A percentile compares a stretch with the other conserved stretches of the same genome.
Conservation (phyloP, 2,113 vertebrate species). For the Phalacrocorax pelagicus region DNA sequence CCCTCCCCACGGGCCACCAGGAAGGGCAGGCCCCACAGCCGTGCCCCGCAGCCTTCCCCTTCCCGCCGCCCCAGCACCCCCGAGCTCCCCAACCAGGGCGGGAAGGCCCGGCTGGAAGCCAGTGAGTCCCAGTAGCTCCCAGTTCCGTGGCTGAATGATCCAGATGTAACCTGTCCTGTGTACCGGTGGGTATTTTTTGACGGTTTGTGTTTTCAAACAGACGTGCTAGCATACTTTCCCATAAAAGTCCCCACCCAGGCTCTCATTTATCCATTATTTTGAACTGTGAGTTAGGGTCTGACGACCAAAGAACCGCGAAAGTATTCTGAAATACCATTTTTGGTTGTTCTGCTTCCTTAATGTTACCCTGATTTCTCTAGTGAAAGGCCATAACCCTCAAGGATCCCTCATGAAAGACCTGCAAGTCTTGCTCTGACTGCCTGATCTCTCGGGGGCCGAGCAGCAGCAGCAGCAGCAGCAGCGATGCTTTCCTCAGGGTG, state of each 20-base stretch:
- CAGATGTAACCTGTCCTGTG: accelerated
- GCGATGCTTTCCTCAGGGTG: background rate
- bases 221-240: background rate
- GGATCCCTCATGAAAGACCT: background rate
- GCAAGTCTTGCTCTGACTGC: background rate
- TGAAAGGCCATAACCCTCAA: background rate
- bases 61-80: accelerated
- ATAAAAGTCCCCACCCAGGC: background rate
- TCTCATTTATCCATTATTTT: background rate
- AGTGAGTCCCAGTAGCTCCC: background rate
- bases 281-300: background rate
- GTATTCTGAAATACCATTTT: background rate
- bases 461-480: background rate
- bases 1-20: background rate
- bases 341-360: background rate
- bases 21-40: background rate
- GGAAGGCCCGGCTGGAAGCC: background rate
- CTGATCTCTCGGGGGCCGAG: background rate
- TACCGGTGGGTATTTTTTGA: background rate
- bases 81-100: background rate
- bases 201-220: background rate
- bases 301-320: background rate
- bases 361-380: background rate
- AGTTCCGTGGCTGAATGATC: background rate
- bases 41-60: background rate